Evolutionary conservation across 2,113 vertebrate species (phyloP).

Genomic region (Ifrita kowaldi): DNA sequence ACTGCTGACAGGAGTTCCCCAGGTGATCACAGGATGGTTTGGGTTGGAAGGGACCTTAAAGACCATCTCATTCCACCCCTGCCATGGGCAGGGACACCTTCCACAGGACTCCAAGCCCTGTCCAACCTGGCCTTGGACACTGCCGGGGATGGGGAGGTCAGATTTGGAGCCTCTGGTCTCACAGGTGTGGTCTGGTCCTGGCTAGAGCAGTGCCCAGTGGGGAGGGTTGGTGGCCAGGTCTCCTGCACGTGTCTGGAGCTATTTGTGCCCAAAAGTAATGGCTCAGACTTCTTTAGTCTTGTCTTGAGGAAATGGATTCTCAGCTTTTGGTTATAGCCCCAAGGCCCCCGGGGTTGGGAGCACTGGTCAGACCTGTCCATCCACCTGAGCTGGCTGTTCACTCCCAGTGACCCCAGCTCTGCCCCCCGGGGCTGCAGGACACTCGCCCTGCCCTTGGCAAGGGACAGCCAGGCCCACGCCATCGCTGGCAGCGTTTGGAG

Average conservation of each 20-base stretch:
- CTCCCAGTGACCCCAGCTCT: fast-evolving
- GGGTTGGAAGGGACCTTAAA: background rate
- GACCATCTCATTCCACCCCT: background rate
- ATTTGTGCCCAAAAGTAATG: background rate
- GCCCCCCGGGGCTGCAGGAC: background rate
- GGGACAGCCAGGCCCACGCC: background rate
- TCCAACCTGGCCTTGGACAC: background rate
- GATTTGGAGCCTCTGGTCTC: background rate
- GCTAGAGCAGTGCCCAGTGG: background rate
- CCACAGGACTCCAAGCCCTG: background rate
- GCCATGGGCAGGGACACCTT: no score
- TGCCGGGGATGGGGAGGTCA: background rate
- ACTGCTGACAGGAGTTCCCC: background rate
- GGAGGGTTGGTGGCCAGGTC: background rate
- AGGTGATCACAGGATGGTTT: background rate
- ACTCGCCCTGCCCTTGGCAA: background rate
- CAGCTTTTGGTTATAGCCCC: background rate
- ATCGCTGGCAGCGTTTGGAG: fast-evolving
- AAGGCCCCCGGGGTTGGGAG: background rate
- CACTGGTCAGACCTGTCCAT: background rate
- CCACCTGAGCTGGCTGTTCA: background rate
- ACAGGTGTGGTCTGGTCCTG: background rate
- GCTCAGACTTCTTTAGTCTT: background rate
- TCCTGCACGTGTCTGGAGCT: background rate
- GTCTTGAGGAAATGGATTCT: background rate